Evolutionary conservation across 2,888 invertebrate species (phyloP).

Genomic region (Mesorhabditis belari): DNA sequence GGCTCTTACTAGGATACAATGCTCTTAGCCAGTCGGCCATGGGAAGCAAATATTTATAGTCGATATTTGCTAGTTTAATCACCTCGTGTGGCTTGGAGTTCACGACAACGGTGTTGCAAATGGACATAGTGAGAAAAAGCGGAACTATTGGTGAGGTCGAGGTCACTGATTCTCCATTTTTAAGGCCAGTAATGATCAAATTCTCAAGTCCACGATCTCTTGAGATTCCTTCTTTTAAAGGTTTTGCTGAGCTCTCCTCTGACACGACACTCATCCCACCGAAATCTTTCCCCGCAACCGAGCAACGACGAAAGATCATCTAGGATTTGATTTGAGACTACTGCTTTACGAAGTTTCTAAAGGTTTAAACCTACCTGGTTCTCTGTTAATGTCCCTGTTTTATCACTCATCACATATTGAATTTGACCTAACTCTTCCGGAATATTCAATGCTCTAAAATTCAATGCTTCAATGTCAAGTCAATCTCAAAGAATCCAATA

Average conservation of each 20-base stretch:
- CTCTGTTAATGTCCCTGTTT: slow-evolving; percentile 93
- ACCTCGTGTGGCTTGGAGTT: slow-evolving; percentile 73
- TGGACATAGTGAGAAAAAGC: slow-evolving; percentile 81
- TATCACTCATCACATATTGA: slow-evolving; percentile 92
- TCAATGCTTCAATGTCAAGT: not conserved
- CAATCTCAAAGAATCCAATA: not conserved
- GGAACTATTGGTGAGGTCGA: slow-evolving; percentile 23
- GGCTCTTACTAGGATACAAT: no score
- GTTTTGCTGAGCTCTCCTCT: not conserved
- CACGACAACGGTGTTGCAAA: slow-evolving; percentile 87
- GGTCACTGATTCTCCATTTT: slow-evolving; percentile 2
- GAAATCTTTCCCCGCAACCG: slow-evolving; percentile 81
- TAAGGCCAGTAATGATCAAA: slow-evolving; percentile 4
- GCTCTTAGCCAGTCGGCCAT: not conserved
- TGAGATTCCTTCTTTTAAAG: slow-evolving; percentile 1
- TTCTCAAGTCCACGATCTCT: slow-evolving; percentile 13
- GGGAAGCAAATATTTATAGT: not conserved
- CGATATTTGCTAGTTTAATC: not conserved
- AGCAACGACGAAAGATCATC: slow-evolving; percentile 87
- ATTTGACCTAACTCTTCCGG: slow-evolving; percentile 92
- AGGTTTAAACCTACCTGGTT: slow-evolving; percentile 61
- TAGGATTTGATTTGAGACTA: slow-evolving; percentile 50
- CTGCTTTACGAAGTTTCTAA: not conserved
- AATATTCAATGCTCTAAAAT: slow-evolving; percentile 65
- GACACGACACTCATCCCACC: slow-evolving; percentile 13